Evolutionary conservation across 2,888 invertebrate genomes (phyloP), one percentile per base, ranked within the genome.

Genomic region (Stenoptilia bipunctidactyla): DNA sequence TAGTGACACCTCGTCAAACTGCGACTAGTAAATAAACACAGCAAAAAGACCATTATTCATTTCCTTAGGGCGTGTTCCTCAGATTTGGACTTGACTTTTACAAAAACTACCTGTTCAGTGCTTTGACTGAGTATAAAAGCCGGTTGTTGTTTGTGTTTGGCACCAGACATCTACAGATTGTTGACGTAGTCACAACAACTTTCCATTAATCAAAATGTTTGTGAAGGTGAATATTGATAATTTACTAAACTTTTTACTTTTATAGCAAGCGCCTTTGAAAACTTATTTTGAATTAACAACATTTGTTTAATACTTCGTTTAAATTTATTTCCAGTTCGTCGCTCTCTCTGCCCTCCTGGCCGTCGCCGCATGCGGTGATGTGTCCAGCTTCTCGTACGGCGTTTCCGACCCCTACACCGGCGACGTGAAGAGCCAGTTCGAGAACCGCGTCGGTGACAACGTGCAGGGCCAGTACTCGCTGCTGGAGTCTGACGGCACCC

Each of bases 391-490:
- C 66, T 68, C 79, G 1, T 86, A 86, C 53, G 76, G 75, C 39
- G 76, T 85, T 30, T 76, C 85, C 39, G 86, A 86, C 50, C 69
- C 74, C 43, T 58, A 71, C 55, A 85, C 85, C 36, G 85, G 85
- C 1, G 85, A 85, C 63, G 70, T 64, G 57, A 85, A 85, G 58
- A 71, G 66, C 59, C 85, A 84, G 59, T 53, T 66, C 1, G 85
- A 67, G 50, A 51, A 48, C 35, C 62, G 67, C 37, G 50, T 51
- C 6, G 61, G 58, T 1, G 37, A 41, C 41, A 40, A 39, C 35
- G 42, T 44, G 15, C 63, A 64, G 43, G 77, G 77, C 15, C 69
- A 70, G 45, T 77, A 76, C 61, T 74, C 85, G 30, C 30, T 30
- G n/a, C 30, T 30, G 30, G 30, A 30, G 30, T 30, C 30, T 10